These are phyloP conservation scores for Pelobates cultripes DNA, from an alignment of 2,797 vertebrate species.

Conservation along the genomic window DNA sequence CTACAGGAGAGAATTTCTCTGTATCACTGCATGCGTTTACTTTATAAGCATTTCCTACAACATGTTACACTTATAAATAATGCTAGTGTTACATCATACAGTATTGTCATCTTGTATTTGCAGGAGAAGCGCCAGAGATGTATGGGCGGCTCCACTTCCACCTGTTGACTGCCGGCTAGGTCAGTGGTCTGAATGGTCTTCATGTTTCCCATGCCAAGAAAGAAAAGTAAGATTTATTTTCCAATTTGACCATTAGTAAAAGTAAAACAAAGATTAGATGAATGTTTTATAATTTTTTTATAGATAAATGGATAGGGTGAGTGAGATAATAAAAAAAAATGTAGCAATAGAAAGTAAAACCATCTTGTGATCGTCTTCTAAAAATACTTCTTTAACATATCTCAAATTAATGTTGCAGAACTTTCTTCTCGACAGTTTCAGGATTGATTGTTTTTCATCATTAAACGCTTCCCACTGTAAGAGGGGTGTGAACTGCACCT, in stretches of 20 bases:
- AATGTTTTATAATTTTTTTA: neutral
- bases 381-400: neutral
- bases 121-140: conserved; percentile 57
- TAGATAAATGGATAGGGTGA: neutral
- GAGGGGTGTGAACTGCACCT: too few species aligned
- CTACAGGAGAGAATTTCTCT: neutral
- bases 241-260: too few species aligned
- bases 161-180: conserved; percentile 79
- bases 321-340: neutral
- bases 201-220: conserved; percentile 84
- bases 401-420: too few species aligned
- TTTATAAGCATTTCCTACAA: neutral
- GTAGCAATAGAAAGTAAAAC: neutral
- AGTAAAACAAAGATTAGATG: neutral
- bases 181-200: conserved; percentile 85
- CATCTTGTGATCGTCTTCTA: neutral
- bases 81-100: neutral
- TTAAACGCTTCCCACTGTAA: too few species aligned
- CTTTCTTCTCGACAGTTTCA: too few species aligned
- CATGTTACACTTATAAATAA: neutral
- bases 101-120: neutral
- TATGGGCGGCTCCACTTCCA: conserved; percentile 32
- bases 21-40: neutral
- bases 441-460: too few species aligned
- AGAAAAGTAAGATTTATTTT: conserved; percentile 74